Conservation (phyloP, 2,797 vertebrate species). For the Bradypus variegatus region DNA sequence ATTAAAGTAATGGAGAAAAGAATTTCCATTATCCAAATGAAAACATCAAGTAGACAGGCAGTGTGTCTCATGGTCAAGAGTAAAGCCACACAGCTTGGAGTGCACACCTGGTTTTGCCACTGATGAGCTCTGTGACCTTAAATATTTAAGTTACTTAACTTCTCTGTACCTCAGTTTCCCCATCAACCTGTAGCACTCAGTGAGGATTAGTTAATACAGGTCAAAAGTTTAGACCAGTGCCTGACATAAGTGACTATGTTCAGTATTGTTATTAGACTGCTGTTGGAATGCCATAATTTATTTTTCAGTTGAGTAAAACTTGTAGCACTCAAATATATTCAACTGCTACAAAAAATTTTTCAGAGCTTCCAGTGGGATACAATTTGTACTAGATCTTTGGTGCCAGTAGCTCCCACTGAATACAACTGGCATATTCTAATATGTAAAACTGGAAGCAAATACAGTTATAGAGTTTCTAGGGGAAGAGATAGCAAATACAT, state of each 20-base stretch:
- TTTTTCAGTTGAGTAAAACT: conserved; percentile 5
- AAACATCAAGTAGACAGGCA: not conserved
- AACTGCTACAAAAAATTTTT: not conserved
- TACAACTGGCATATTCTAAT: not conserved
- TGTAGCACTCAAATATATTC: not conserved
- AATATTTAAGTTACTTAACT: not conserved
- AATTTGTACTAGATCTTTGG: not conserved
- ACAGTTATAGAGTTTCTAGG: not conserved
- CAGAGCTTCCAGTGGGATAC: not conserved
- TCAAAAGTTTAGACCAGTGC: not conserved
- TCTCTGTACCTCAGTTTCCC: not conserved
- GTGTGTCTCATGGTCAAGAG: not conserved
- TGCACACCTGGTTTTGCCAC: not conserved
- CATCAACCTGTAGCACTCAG: accelerated
- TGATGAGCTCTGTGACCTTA: not conserved
- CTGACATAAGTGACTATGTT: not conserved
- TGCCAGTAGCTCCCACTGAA: not conserved
- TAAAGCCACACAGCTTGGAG: too few relatives aligned
- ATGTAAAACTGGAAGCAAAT: not conserved
- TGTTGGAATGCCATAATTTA: not conserved
- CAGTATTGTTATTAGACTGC: not conserved
- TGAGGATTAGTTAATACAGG: not conserved
- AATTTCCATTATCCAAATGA: not conserved
- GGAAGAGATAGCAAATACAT: not conserved
- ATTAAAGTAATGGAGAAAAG: not conserved